Evolutionary conservation across 2,888 invertebrate genomes (phyloP), one percentile per base, ranked within the genome.

Genomic region (Pegoplata infirma): DNA sequence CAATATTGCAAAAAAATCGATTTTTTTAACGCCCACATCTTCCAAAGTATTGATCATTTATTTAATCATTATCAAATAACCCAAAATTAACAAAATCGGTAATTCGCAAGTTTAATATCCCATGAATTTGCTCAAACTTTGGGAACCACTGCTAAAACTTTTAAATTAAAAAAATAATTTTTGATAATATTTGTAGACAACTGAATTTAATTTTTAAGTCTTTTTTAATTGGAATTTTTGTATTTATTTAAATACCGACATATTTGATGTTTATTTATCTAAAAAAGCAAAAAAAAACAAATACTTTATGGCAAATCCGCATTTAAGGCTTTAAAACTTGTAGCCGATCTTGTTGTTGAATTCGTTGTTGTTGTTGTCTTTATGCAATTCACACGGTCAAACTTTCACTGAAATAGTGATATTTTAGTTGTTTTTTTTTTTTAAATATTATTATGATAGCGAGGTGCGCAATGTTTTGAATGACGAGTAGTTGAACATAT

Each of bases 321-420:
- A 40, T 55, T 55, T 55, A 28, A 61, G 32, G 8, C 44, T 17
- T 63, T 68, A 8, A n/a, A n/a, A n/a, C n/a, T n/a, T n/a, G n/a
- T 8, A 17, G 3, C 17, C 8, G 16, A 8, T 10, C 4, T 46
- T 17, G 21, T 49, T 49, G 10, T 21, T n/a, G n/a, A n/a, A n/a
- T n/a, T n/a, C 17, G 7, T 3, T 21, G 51, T 23, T 10, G 32
- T 53, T 23, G 44, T 19, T 63, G 61, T 16, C 44, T 76, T 76
- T 76, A 76, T 76, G 75, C 75, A 79, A 75, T 75, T 79, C 79
- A 72, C 79, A 79, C 79, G 79, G 79, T 79, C 63, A 72, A 75
- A 79, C 79, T 79, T 79, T 79, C 79, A 79, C 79, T 79, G 25
- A 71, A 63, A 63, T 61, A 36, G 66, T 79, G 75, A 71, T 71